Evolutionary conservation across 1,140 invertebrate genomes (phyloP), one percentile per base, ranked within the genome.

Genomic region (Polyergus mexicanus): DNA sequence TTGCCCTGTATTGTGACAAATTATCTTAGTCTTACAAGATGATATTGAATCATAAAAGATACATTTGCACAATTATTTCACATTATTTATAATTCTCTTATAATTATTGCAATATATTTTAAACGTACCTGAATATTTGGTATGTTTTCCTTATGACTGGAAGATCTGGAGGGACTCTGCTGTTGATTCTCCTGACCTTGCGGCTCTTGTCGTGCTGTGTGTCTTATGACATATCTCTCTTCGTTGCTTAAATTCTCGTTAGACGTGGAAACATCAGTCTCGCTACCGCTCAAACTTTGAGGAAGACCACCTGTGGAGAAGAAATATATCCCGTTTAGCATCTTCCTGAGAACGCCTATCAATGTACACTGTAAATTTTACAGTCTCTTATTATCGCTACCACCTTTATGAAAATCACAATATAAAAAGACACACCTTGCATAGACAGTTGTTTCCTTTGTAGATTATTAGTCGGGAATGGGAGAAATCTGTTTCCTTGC

Each of bases 261-360:
- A 8, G 98, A 98, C 44, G 98, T 98, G 51, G 98, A 98, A 66
- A 98, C 97, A 96, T 98, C 98, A 32, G 98, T 98, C 94, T 98
- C 98, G 95, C 98, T 98, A 28, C 98, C 98, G 92, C 97, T 98
- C 87, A 97, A 95, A 93, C 97, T 97, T 94, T 97, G 97, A 62
- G 96, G 96, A 93, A 97, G 96, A 87, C 95, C 96, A 92, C 94
- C 96, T 94, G 89, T 56, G 58, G 77, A 60, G 25, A 0, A 88
- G 86, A 80, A 87, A 74, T 62, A 71, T 66, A 38, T 65, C 1
- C 19, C n/a, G 16, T 38, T 54, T 75, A 80, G 77, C 77, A 77
- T 83, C 60, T 13, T 13, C 0, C 22, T 28, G 13, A 13, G 1
- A 69, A 51, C 13, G 19, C 3, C 0, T 11, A 35, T 10, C 41